Evolutionary conservation across 2,113 vertebrate species (phyloP), one percentile per base, ranked within the genome.

Genomic region (Hippocampus comes): DNA sequence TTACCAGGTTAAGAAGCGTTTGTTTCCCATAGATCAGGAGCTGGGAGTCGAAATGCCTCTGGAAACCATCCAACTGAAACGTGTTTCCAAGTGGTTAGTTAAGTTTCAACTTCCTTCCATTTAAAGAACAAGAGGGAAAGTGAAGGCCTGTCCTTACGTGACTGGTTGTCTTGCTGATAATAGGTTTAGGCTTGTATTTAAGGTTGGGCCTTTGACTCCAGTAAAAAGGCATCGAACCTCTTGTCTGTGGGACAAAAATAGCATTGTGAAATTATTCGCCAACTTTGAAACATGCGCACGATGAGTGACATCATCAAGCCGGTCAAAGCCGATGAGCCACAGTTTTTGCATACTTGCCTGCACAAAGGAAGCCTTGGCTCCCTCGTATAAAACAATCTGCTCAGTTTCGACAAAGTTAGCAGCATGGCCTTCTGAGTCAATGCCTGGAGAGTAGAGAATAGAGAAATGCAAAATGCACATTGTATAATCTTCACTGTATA

Each of bases 181-280:
- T 94, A 1, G 97, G 97, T 79, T 91, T 94, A 67, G 97, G 97
- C 84, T 99, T 99, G 79, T 99, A 99, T 87, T 94, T 97, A 79
- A 99, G 95, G 88, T 99, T 98, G 89, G 97, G 97, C 88, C 97
- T 95, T 73, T 99, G 97, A 80, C 96, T 98, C 97, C 97, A 99
- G 89, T 95, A 99, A 82, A 99, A 95, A 1, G 97, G 97, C 90
- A 99, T 99, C 34, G 97, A 99, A 78, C 97, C 97, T 85, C 97
- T 94, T 4, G 96, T 98, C 97, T 98, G 84, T 73, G 5, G 23
- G 63, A 79, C 9, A 57, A 34, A 68, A 77, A 48, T 48, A n/a
- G 51, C 2, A 9, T 55, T 34, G 2, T 68, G 11, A 15, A 42
- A 64, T 20, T n/a, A 20, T 42, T 23, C 21, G 18, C 4, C 63